These are phyloP conservation scores for Pantala flavescens DNA, from an alignment of 1,140 invertebrate genomes.

Conservation along the genomic window DNA sequence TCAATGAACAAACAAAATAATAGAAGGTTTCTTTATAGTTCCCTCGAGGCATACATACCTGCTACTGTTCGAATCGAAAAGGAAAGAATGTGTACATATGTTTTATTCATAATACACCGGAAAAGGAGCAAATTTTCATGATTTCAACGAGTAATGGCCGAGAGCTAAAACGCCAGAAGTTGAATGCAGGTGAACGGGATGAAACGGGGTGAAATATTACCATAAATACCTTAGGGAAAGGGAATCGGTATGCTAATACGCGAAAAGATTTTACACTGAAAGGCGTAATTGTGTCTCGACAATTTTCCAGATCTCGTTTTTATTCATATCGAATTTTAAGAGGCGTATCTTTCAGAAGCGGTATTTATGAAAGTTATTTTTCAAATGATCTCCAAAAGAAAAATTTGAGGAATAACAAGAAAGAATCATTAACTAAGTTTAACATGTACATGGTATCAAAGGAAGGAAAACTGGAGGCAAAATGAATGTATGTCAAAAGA, in stretches of 20 bases:
- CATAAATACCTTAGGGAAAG: not conserved
- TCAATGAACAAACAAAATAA: too few relatives aligned
- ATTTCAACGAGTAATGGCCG: not conserved
- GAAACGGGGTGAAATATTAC: conserved; percentile 1
- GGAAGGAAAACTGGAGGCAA: too few relatives aligned
- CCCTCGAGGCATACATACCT: too few relatives aligned
- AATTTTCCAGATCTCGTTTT: not conserved
- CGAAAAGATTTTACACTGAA: not conserved
- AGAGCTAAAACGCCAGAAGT: not conserved
- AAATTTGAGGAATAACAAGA: too few relatives aligned
- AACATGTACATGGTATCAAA: too few relatives aligned
- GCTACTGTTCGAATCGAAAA: not conserved
- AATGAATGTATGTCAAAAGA: too few relatives aligned
- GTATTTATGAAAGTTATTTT: not conserved
- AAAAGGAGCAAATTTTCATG: not conserved
- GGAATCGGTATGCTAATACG: not conserved
- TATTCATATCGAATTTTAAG: not conserved
- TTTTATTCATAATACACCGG: not conserved
- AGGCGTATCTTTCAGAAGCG: not conserved
- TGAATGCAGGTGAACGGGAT: not conserved
- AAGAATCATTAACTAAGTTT: too few relatives aligned
- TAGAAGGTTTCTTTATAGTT: too few relatives aligned
- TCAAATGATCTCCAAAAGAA: not conserved
- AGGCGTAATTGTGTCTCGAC: not conserved
- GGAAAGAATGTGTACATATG: not conserved